Evolutionary conservation across 2,888 invertebrate species (phyloP).

Genomic region (Euplagia quadripunctaria): DNA sequence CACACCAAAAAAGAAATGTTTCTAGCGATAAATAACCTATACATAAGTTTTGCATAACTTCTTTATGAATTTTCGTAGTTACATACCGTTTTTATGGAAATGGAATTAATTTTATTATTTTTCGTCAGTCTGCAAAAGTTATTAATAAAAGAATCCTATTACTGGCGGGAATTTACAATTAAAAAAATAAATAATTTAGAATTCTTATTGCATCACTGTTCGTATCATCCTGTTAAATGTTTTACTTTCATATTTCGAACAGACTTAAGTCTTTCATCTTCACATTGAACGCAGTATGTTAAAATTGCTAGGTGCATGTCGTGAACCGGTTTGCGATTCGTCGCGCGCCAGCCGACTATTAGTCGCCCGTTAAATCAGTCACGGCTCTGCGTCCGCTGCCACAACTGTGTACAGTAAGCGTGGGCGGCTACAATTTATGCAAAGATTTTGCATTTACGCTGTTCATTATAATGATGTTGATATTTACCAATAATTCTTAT

Average conservation of each 20-base stretch:
- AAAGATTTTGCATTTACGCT: slow-evolving; percentile 10
- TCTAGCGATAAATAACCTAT: too few species aligned
- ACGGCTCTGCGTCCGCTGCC: slow-evolving; percentile 17
- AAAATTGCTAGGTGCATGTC: slow-evolving; percentile 21
- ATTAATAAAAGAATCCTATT: too few species aligned
- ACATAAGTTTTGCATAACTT: too few species aligned
- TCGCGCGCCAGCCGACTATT: slow-evolving; percentile 69
- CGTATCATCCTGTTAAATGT: not conserved
- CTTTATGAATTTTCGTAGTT: too few species aligned
- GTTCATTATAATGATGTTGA: slow-evolving; percentile 23
- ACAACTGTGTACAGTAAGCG: slow-evolving; percentile 7
- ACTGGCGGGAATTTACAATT: too few species aligned
- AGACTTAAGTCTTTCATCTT: slow-evolving; percentile 7
- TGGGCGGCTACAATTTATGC: slow-evolving; percentile 8
- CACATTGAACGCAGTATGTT: slow-evolving; percentile 22
- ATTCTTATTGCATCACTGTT: not conserved
- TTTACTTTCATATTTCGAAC: not conserved
- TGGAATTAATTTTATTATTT: too few species aligned
- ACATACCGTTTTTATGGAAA: too few species aligned
- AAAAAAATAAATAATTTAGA: not conserved
- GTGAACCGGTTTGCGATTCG: slow-evolving; percentile 66
- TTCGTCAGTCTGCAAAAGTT: too few species aligned
- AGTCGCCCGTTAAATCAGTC: slow-evolving; percentile 74
- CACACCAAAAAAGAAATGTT: too few species aligned
- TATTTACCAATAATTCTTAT: slow-evolving; percentile 20